Evolutionary conservation across 2,888 invertebrate genomes (phyloP).

Genomic region (Automeris io): DNA sequence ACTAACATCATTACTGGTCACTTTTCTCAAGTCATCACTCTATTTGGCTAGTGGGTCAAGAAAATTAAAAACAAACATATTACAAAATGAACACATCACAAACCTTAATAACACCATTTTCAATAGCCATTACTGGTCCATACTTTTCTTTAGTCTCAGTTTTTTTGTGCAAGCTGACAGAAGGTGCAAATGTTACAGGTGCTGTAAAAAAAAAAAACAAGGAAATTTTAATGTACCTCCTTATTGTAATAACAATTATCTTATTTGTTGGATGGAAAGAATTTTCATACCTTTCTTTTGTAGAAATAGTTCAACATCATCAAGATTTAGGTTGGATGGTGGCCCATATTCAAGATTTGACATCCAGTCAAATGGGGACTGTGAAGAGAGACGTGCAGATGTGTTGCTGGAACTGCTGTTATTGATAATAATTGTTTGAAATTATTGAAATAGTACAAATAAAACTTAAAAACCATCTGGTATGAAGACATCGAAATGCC

Average conservation of each 20-base stretch:
- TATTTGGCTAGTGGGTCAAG: too few species aligned
- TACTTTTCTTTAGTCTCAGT: constrained; percentile 31
- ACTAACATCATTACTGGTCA: too few species aligned
- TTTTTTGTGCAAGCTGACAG: not conserved
- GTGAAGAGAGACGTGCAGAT: constrained; percentile 48
- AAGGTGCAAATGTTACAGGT: constrained; percentile 12
- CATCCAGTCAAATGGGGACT: constrained; percentile 58
- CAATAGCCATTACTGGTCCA: constrained; percentile 62
- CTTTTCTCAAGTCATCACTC: too few species aligned
- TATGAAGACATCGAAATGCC: too few species aligned
- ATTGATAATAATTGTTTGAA: not conserved
- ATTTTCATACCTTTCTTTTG: constrained; percentile 56
- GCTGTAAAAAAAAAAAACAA: constrained; percentile 20
- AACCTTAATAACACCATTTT: constrained; percentile 70
- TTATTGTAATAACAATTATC: not conserved
- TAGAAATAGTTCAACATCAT: constrained; percentile 63
- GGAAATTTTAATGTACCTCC: not conserved
- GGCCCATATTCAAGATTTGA: constrained; percentile 47
- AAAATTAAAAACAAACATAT: too few species aligned
- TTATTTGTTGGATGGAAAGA: not conserved
- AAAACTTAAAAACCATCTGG: too few species aligned
- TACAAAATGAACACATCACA: constrained; percentile 2
- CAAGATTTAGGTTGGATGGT: constrained; percentile 47
- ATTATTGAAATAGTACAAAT: not conserved
- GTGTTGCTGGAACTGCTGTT: constrained; percentile 38